Conservation (phyloP, 1,140 invertebrate species). For the Lepidurus arcticus region DNA sequence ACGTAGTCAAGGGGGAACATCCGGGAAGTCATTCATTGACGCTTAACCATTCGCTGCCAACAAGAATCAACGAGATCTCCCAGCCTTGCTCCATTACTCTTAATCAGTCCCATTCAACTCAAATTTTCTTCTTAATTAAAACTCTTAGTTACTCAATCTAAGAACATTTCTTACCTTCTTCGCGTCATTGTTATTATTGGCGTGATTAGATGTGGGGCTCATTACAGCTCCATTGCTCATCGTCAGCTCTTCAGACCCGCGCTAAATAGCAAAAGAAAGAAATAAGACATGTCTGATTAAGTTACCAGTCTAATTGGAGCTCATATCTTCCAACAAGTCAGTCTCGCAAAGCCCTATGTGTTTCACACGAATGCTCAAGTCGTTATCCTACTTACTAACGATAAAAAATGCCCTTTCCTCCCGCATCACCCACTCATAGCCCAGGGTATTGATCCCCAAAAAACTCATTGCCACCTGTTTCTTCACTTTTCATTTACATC, state of each 20-base stretch:
- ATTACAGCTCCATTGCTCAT: conserved; percentile 86
- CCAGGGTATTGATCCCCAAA: background rate
- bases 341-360: too few species aligned
- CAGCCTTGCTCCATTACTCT: background rate
- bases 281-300: background rate
- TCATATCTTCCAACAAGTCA: too few species aligned
- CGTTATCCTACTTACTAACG: background rate
- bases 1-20: conserved; percentile 4
- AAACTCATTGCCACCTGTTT: background rate
- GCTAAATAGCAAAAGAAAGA: conserved; percentile 61
- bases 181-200: conserved; percentile 87
- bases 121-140: conserved; percentile 1
- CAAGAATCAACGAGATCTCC: background rate
- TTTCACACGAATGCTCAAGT: too few species aligned
- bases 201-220: conserved; percentile 66
- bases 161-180: conserved; percentile 78
- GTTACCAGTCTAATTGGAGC: background rate
- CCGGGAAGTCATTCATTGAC: conserved; percentile 25
- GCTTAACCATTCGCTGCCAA: background rate
- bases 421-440: background rate
- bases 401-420: background rate
- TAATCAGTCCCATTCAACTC: background rate
- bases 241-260: conserved; percentile 90
- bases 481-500: background rate
- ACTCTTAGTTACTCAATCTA: background rate